Percentiles rank a stretch among this genome's conserved stretches.
These are phyloP conservation scores for Oscheius sp. DNA, from an alignment of 1,140 invertebrate genomes.

Conservation along the genomic window DNA sequence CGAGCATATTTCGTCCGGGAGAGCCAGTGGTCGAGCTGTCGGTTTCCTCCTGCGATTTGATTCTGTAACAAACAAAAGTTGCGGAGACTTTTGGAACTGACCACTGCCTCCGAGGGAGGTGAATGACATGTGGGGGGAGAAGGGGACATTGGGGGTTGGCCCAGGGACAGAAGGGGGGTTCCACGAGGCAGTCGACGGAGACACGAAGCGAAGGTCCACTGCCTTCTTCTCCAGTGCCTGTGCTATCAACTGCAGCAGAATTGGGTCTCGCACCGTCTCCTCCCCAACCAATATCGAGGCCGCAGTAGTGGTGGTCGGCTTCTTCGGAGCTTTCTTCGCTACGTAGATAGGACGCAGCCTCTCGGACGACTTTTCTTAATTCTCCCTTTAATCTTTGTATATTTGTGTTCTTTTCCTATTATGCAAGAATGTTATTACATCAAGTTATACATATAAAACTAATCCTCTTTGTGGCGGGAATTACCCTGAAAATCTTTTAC, in stretches of 20 bases:
- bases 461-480: too few relatives aligned
- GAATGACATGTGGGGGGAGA: neutral
- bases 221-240: neutral
- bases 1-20: neutral
- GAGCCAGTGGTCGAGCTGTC: neutral
- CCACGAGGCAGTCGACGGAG: neutral
- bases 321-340: neutral
- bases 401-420: too few relatives aligned
- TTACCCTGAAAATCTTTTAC: too few relatives aligned
- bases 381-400: too few relatives aligned
- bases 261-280: neutral
- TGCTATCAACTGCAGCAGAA: neutral
- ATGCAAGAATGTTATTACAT: too few relatives aligned
- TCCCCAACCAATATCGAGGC: neutral
- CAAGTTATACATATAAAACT: too few relatives aligned
- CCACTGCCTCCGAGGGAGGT: neutral
- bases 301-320: neutral
- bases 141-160: neutral
- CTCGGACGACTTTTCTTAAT: too few relatives aligned
- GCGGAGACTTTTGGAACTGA: neutral
- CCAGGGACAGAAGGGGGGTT: neutral
- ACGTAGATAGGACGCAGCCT: constrained; percentile 2
- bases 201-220: neutral
- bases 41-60: neutral
- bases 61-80: too few relatives aligned